A percentile compares a stretch with the other conserved stretches of the same genome.
These are phyloP conservation scores for Otolemur garnettii DNA, from an alignment of 2,113 vertebrate species.

Conservation along the genomic window DNA sequence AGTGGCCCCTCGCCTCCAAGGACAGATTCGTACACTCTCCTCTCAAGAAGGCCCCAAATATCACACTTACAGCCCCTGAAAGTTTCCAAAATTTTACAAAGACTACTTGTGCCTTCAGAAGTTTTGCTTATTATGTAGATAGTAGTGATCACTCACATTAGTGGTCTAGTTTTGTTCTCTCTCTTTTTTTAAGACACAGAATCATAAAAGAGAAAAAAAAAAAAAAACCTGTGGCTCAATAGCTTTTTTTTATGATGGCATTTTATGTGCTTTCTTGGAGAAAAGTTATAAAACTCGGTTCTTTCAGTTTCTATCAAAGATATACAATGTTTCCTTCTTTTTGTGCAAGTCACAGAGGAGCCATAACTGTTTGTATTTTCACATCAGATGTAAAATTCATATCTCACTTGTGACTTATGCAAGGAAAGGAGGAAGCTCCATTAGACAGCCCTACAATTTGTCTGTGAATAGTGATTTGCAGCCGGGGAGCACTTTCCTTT, in stretches of 20 bases:
- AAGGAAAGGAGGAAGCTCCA: constrained; percentile 84
- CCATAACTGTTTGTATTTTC: constrained; percentile 79
- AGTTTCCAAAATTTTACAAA: background rate
- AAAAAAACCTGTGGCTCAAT: constrained; percentile 59
- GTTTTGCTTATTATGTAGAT: constrained; percentile 50
- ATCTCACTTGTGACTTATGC: constrained; percentile 82
- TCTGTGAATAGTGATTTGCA: constrained; percentile 82
- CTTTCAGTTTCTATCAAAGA: constrained; percentile 71
- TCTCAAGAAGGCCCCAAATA: background rate
- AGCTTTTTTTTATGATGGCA: constrained; percentile 75
- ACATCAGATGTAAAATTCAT: constrained; percentile 84
- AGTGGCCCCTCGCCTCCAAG: background rate
- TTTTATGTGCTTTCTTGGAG: constrained; percentile 82
- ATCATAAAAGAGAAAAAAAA: constrained; percentile 64
- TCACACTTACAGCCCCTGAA: background rate
- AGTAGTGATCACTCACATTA: constrained; percentile 59
- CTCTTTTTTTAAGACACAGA: constrained; percentile 27
- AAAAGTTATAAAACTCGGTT: constrained; percentile 78
- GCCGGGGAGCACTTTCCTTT: constrained; percentile 83
- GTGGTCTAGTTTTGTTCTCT: constrained; percentile 5
- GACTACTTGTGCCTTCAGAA: constrained; percentile 28
- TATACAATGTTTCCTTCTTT: constrained; percentile 76
- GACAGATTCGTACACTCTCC: background rate
- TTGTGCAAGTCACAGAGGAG: constrained; percentile 79
- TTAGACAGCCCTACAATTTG: constrained; percentile 85